Base-by-base conservation (phyloP, 1,140 invertebrate species). In the Paralvinella palmiformis region DNA sequence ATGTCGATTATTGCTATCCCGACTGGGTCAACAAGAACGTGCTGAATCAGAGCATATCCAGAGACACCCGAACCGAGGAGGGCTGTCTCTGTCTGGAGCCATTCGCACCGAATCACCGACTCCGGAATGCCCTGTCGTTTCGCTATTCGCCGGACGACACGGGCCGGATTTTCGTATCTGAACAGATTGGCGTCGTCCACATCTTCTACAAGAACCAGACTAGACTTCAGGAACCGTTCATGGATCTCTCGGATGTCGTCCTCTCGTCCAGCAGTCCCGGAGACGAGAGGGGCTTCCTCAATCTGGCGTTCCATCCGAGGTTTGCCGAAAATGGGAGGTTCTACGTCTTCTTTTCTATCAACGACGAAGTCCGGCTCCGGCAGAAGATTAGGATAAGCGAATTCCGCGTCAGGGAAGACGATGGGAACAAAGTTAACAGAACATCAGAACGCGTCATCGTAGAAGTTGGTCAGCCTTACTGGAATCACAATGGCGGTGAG, bases 401-500 rank as follows among this genome's bases (percentile, higher is more conserved):
- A 64, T 71, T 76, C 36, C 61, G 41, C n/a, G 71, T 73, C 20
- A 62, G 37, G 1, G 13, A 29, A 6, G n/a, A 45, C 10, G 52
- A 76, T 58, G 63, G 66, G 17, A 69, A 77, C 57, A 45, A 50
- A 36, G 73, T 67, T 0, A 69, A 78, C 56, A 6, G 10, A 1
- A 48, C 20, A 10, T 71, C 68, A 3, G 74, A 76, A 53, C 65
- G 69, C 52, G 56, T 73, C 31, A 20, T 79, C 1, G 31, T 79
- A 24, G 72, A 76, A 62, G 66, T 79, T 24, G 20, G 66, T 7
- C 62, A 79, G 60, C 76, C 78, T 4, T 76, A 67, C 48, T 68
- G 69, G 55, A 78, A 78, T 52, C 78, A 79, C 62, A 79, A 79
- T 63, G 76, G 76, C 15, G 78, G 78, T 29, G 74, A 78, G 73